A percentile compares a stretch with the other conserved stretches of the same genome.
These are phyloP conservation scores for Caenorhabditis drosophilae DNA, from an alignment of 2,888 invertebrate genomes.

Conservation along the genomic window DNA sequence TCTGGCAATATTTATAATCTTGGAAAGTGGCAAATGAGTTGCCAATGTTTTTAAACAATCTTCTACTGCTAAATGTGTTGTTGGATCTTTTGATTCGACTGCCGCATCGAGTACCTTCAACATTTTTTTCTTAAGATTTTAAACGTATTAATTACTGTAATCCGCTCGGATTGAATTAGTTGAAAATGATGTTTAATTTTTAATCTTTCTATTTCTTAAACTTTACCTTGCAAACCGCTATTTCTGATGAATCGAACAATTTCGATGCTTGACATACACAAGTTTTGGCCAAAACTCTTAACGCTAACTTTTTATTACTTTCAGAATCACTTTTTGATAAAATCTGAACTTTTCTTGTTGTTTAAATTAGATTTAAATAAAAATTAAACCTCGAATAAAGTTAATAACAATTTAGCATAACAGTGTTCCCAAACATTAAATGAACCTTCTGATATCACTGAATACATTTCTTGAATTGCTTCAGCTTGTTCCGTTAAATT, in stretches of 20 bases:
- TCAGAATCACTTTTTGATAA: constrained; percentile 12
- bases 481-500: constrained; percentile 19
- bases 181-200: background rate
- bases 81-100: constrained; percentile 26
- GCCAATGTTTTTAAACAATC: constrained; percentile 30
- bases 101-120: constrained; percentile 14
- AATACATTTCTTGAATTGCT: constrained; percentile 17
- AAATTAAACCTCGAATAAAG: constrained; percentile 24
- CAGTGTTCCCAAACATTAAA: constrained; percentile 27
- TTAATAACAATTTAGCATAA: constrained; percentile 30
- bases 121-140: no score
- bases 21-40: constrained; percentile 24
- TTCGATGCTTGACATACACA: constrained; percentile 24
- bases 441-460: constrained; percentile 23
- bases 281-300: constrained; percentile 23
- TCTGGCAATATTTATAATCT: constrained; percentile 27
- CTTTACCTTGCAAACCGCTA: constrained; percentile 29
- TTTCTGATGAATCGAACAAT: constrained; percentile 31
- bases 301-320: constrained; percentile 17
- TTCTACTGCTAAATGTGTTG: constrained; percentile 26
- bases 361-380: no score
- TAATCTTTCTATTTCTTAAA: background rate
- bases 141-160: no score
- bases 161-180: background rate
- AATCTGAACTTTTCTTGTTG: no score